Evolutionary conservation across 2,888 invertebrate genomes (phyloP), one percentile per base, ranked within the genome.

Genomic region (Tachina grossa): DNA sequence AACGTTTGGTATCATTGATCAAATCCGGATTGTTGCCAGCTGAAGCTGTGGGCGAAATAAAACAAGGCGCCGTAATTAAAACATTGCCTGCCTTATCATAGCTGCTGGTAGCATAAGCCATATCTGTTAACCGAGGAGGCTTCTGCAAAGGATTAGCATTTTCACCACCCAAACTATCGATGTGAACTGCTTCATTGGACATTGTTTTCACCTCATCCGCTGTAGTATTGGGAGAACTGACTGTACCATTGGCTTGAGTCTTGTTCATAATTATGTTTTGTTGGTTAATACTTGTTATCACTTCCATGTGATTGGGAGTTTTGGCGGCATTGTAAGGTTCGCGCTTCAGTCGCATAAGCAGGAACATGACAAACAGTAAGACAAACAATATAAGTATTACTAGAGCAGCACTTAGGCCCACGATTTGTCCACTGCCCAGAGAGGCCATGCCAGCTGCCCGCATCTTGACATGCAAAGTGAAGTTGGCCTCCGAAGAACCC

Each of bases 401-500:
- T 83, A 97, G 93, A 14, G 97, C 97, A 1, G 96, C 97, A 88
- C 97, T 96, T 77, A 97, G 93, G 55, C 97, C 97, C 31, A 97
- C 97, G 88, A 97, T 97, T 92, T 97, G 97, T 10, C 97, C 96
- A 87, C 96, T 96, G 66, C 96, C 97, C 83, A 97, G 93, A 0
- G 96, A 96, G 3, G 96, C 96, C 94, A 97, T 96, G 69, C 97
- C 97, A 43, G 96, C 96, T 63, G 96, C 94, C 81, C 95, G 93
- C 93, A 96, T 94, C 72, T 96, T 95, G 75, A 98, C 96, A 90
- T 96, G 96, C 55, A 98, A 94, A 51, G 97, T 97, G 90, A 97
- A 97, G 92, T 98, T 98, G 14, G 97, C 97, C 93, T 97, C 97
- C 47, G 96, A 96, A 89, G 95, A 96, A 31, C 97, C 98, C 5